These are phyloP conservation scores for Drosophila atripex DNA, from an alignment of 2,888 invertebrate species.

Conservation along the genomic window DNA sequence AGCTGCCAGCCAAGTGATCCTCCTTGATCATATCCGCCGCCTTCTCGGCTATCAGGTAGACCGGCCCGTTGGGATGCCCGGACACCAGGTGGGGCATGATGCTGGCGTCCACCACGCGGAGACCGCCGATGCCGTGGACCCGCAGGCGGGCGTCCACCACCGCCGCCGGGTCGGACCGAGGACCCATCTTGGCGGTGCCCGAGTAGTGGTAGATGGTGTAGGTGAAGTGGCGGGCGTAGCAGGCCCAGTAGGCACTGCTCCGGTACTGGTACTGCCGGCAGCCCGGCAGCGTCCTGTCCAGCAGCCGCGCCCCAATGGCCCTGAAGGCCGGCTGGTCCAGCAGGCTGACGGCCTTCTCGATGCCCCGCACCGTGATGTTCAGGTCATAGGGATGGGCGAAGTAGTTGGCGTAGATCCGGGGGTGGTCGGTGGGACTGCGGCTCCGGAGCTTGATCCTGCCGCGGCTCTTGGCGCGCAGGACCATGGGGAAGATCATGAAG, in stretches of 20 bases:
- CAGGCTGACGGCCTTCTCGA: constrained; percentile 85
- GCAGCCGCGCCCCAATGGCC: constrained; percentile 84
- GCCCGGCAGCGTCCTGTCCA: constrained; percentile 85
- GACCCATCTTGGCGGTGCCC: constrained; percentile 89
- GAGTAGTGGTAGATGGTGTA: constrained; percentile 87
- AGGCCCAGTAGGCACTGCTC: constrained; percentile 87
- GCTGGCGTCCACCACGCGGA: constrained; percentile 86
- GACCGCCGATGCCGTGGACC: constrained; percentile 85
- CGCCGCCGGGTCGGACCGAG: constrained; percentile 85
- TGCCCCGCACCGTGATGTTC: constrained; percentile 86
- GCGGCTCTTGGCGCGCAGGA: constrained; percentile 88
- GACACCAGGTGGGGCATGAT: constrained; percentile 85
- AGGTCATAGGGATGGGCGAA: constrained; percentile 87
- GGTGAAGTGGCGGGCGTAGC: constrained; percentile 86
- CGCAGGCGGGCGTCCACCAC: constrained; percentile 87
- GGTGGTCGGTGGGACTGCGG: constrained; percentile 87
- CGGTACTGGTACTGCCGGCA: constrained; percentile 85
- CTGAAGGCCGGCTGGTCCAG: constrained; percentile 85
- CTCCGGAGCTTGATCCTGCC: constrained; percentile 87
- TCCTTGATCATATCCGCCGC: constrained; percentile 86
- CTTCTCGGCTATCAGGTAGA: constrained; percentile 86
- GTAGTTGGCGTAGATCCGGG: constrained; percentile 89
- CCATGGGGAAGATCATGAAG: constrained; percentile 86
- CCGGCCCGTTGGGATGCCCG: constrained; percentile 85
- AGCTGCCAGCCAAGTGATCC: constrained; percentile 78